Evolutionary conservation across 2,888 invertebrate species (phyloP).

Genomic region (Mesorhabditis spiculigera): DNA sequence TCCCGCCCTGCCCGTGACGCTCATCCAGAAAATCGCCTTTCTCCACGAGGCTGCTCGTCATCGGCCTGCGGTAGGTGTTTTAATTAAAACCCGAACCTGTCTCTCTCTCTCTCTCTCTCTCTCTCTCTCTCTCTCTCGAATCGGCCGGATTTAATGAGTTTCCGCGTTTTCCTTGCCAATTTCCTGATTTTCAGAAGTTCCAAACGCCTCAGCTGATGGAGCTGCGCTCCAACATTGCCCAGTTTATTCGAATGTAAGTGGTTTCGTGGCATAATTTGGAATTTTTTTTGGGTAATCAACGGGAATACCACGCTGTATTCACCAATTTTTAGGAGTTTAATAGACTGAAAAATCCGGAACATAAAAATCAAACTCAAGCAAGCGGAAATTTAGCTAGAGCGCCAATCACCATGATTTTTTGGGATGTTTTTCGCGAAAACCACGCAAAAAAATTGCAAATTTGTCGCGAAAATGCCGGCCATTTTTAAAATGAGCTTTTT

Average conservation of each 20-base stretch:
- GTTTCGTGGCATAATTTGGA: too few species aligned
- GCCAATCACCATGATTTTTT: too few species aligned
- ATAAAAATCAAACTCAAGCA: too few species aligned
- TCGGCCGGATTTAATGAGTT: background rate
- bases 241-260: constrained; percentile 35
- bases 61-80: constrained; percentile 21
- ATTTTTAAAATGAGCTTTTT: too few species aligned
- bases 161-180: background rate
- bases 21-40: constrained; percentile 36
- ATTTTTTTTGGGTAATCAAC: too few species aligned
- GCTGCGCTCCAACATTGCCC: constrained; percentile 26
- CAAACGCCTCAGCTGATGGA: constrained; percentile 35
- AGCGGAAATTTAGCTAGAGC: too few species aligned
- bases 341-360: too few species aligned
- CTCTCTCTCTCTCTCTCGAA: background rate
- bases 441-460: too few species aligned
- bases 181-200: constrained; percentile 19
- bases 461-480: too few species aligned
- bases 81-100: background rate
- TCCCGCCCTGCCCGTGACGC: constrained; percentile 24
- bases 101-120: constrained; percentile 9
- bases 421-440: too few species aligned
- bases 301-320: too few species aligned
- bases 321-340: too few species aligned
- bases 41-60: constrained; percentile 33